These are phyloP conservation scores for Notothenia rossii DNA, from an alignment of 2,113 vertebrate species.

Conservation along the genomic window DNA sequence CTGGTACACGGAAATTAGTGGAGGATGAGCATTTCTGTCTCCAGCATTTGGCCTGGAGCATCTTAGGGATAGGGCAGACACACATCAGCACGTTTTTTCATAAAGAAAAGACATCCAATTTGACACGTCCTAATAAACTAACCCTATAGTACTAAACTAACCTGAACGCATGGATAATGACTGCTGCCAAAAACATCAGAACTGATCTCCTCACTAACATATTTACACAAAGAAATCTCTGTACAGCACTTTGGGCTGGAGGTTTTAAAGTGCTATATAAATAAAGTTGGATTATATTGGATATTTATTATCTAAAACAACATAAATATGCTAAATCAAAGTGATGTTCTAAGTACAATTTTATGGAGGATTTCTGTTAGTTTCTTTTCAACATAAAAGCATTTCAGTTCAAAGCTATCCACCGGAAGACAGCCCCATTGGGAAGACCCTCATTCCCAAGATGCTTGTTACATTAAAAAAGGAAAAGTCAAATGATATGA, in stretches of 20 bases:
- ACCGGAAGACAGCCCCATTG: slow-evolving; percentile 11
- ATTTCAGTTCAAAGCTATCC: slow-evolving; percentile 22
- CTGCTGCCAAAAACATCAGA: slow-evolving; percentile 5
- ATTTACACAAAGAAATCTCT: background rate
- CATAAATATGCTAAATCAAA: slow-evolving; percentile 32
- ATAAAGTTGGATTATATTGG: no score
- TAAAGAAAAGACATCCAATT: slow-evolving; percentile 56
- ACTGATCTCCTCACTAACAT: slow-evolving; percentile 6
- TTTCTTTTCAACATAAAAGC: slow-evolving; percentile 28
- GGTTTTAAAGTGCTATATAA: no score
- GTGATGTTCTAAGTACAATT: background rate
- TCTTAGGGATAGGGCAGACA: slow-evolving; percentile 52
- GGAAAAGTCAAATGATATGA: slow-evolving; percentile 53
- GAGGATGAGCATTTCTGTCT: slow-evolving; percentile 2
- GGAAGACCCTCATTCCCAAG: slow-evolving; percentile 29
- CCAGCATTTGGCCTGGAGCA: slow-evolving; percentile 23
- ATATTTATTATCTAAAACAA: slow-evolving; percentile 26
- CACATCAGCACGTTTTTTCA: slow-evolving; percentile 56
- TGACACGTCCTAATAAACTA: slow-evolving; percentile 47
- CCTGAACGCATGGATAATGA: slow-evolving; percentile 13
- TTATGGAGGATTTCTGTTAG: background rate
- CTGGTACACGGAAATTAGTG: background rate
- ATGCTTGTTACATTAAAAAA: slow-evolving; percentile 43
- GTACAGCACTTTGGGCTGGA: no score
- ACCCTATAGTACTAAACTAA: background rate